phyloP scores from a whole-genome alignment of 2,888 invertebrate genomes.

The Leucophora obtusa region DNA sequence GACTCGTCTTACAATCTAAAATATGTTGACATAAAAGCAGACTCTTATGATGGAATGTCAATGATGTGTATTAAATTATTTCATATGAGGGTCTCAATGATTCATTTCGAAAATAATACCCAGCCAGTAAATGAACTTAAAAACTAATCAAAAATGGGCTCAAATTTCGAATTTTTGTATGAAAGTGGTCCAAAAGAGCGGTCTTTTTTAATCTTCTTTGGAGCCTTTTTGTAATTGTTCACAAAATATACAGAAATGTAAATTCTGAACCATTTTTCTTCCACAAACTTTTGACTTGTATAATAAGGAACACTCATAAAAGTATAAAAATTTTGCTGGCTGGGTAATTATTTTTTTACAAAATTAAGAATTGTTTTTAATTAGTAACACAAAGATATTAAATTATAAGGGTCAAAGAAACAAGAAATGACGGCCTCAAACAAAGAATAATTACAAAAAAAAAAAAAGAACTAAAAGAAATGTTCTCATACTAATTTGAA shows the following conservation, averaged over 20 bases:
- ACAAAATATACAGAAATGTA: too few relatives aligned
- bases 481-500: slow-evolving; percentile 20
- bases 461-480: slow-evolving; percentile 9
- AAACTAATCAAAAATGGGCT: too few relatives aligned
- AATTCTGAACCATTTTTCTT: too few relatives aligned
- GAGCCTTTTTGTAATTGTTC: too few relatives aligned
- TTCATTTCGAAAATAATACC: slow-evolving; percentile 15
- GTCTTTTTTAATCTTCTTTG: too few relatives aligned
- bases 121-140: too few relatives aligned
- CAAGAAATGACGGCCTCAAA: slow-evolving; percentile 23
- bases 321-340: too few relatives aligned
- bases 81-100: slow-evolving; percentile 29
- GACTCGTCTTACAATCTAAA: too few relatives aligned
- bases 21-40: background rate
- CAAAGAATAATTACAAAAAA: slow-evolving; percentile 12
- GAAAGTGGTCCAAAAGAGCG: too few relatives aligned
- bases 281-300: too few relatives aligned
- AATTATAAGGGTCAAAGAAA: slow-evolving; percentile 62
- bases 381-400: slow-evolving; percentile 53
- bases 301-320: too few relatives aligned
- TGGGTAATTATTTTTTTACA: slow-evolving; percentile 17
- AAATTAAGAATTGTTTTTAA: slow-evolving; percentile 43
- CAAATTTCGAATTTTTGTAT: too few relatives aligned
- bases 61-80: slow-evolving; percentile 27
- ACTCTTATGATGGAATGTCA: slow-evolving; percentile 7